Base-by-base conservation (phyloP, 2,888 invertebrate species). In the Rutpela maculata region DNA sequence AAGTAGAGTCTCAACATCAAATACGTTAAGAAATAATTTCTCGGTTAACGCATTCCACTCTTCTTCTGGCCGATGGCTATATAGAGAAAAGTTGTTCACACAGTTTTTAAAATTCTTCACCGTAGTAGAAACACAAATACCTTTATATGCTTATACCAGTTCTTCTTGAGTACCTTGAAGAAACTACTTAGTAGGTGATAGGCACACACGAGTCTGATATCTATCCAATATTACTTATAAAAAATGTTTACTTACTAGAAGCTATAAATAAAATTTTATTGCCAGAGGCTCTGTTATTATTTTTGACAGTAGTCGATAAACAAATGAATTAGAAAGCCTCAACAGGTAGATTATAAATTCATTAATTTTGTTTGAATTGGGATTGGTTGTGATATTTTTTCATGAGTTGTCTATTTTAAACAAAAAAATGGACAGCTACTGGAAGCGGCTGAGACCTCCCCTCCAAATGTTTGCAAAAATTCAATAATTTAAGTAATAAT, bases 31-130 rank as follows among this genome's bases (percentile, higher is more conserved):
- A 65, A 76, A 71, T 60, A 66, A 71, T 55, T 31, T 50, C 65
- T 60, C 56, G 38, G 50, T 71, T 43, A 65, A 57, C 38, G 43
- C 66, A 75, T 62, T 56, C 56, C 69, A 68, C 63, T 76, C 71
- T 57, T 76, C 76, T 69, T 59, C 59, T 71, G 12, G 70, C 70
- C 66, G 43, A 19, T 22, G 66, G 71, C 67, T 35, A 66, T 67
- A 66, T 62, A 76, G 59, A 60, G 71, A 76, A 76, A 76, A 76
- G 76, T 76, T 56, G 66, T 72, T 76, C 65, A 65, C 76, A 76
- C 71, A 70, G 63, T 70, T 71, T 70, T 76, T 65, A 70, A 50
- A 50, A 50, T 50, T 50, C 50, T n/a, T 50, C 50, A 76, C 76
- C 76, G 71, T 67, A 66, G 65, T 50, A 35, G 57, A 66, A 66